Conservation (phyloP, 2,113 vertebrate genomes). For the Leptocoma aspasia region DNA sequence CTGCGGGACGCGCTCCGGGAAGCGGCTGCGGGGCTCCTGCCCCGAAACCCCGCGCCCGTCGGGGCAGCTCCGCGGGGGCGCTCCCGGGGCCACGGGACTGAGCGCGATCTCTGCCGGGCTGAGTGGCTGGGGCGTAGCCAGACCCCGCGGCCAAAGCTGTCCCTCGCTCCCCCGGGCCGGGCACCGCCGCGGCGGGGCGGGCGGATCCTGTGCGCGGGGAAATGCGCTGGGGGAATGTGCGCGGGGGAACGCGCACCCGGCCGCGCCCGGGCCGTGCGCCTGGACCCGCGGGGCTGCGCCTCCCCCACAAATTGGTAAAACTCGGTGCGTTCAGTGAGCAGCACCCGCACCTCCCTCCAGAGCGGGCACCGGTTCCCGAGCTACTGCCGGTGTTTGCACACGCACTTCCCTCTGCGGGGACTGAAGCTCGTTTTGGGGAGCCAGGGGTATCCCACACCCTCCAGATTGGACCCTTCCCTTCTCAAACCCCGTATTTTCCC, state of each 20-base stretch:
- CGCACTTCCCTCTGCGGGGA: fast-evolving
- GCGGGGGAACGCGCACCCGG: background rate
- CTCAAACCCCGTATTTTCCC: too few species aligned
- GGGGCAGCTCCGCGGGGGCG: background rate
- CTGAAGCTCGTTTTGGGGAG: background rate
- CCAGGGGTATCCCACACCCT: fast-evolving
- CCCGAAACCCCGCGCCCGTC: background rate
- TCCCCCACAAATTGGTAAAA: fast-evolving
- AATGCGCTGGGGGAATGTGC: too few species aligned
- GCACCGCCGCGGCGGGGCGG: background rate
- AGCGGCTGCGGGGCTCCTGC: background rate
- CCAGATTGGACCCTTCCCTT: background rate
- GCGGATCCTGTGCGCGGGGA: background rate
- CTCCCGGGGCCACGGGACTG: background rate
- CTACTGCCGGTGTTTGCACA: background rate
- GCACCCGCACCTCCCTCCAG: fast-evolving
- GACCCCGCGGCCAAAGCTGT: background rate
- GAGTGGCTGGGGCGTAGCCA: background rate
- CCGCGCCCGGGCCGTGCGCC: background rate
- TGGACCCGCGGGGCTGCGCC: background rate
- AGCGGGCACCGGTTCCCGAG: background rate
- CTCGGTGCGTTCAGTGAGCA: fast-evolving
- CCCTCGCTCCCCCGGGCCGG: fast-evolving
- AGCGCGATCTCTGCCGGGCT: background rate
- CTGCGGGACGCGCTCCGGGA: background rate